phyloP scores from a whole-genome alignment of 2,888 invertebrate genomes.

The Empis stercorea region DNA sequence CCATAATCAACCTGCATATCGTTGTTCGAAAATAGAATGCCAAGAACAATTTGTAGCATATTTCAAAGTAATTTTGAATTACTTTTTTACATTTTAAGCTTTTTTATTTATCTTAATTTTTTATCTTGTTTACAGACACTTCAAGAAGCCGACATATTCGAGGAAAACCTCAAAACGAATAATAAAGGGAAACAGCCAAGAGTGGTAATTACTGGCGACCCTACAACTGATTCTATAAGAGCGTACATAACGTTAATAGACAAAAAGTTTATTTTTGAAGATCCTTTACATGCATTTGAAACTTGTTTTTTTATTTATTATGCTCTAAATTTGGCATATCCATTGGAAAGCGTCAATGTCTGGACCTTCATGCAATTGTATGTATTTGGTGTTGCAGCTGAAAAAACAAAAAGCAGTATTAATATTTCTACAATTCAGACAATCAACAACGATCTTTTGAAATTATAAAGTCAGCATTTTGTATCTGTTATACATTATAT shows the following conservation, averaged over 20 bases:
- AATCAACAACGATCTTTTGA: neutral
- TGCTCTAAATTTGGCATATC: neutral
- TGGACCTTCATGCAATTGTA: conserved; percentile 3
- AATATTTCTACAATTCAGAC: neutral
- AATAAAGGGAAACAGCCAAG: neutral
- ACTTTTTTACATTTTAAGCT: neutral
- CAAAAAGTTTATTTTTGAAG: conserved; percentile 1
- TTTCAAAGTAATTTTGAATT: conserved; percentile 1
- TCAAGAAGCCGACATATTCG: neutral
- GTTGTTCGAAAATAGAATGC: conserved; percentile 1
- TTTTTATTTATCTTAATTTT: neutral
- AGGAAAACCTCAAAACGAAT: neutral
- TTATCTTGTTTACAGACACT: neutral
- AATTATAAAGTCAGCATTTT: no score
- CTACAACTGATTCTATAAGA: neutral
- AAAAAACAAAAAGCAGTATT: neutral
- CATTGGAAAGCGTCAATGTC: neutral
- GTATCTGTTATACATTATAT: no score
- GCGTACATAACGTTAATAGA: neutral
- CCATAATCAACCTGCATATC: neutral
- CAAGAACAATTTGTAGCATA: conserved; percentile 4
- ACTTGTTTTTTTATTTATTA: neutral
- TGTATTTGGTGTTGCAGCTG: neutral
- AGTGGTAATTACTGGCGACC: neutral
- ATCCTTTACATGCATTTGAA: conserved; percentile 1